Conservation (phyloP, 1,140 invertebrate genomes). For the Atta texana region DNA sequence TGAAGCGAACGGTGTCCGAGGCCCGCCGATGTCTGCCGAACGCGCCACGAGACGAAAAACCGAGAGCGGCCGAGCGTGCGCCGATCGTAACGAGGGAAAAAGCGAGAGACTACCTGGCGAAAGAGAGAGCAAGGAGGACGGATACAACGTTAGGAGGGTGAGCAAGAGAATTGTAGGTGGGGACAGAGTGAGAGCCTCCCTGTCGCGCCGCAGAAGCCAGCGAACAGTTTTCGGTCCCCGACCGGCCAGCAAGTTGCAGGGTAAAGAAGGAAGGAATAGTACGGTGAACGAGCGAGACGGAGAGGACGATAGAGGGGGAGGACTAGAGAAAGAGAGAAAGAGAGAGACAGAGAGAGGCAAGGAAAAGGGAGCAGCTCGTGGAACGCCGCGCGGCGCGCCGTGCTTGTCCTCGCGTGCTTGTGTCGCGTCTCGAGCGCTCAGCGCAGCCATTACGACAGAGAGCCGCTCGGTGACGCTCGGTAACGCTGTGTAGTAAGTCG, state of each 20-base stretch:
- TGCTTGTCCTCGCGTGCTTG: constrained; percentile 71
- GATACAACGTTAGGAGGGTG: constrained; percentile 13
- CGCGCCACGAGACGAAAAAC: background rate
- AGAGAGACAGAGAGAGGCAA: constrained; percentile 31
- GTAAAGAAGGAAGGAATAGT: constrained; percentile 15
- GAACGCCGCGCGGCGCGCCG: constrained; percentile 63
- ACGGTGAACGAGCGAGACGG: constrained; percentile 19
- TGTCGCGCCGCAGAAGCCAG: constrained; percentile 68
- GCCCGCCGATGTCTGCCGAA: constrained; percentile 43
- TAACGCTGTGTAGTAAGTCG: background rate
- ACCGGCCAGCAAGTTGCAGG: constrained; percentile 64
- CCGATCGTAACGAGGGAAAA: constrained; percentile 12
- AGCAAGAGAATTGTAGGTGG: constrained; percentile 60
- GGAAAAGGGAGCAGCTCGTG: constrained; percentile 68
- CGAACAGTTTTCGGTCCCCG: constrained; percentile 73
- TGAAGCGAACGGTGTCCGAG: constrained; percentile 48
- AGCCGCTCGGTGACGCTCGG: constrained; percentile 71
- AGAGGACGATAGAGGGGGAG: constrained; percentile 21
- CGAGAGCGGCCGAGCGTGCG: constrained; percentile 49
- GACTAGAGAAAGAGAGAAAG: too few relatives aligned
- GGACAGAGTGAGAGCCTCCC: constrained; percentile 69
- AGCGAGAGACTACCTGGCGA: background rate
- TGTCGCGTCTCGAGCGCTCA: constrained; percentile 67
- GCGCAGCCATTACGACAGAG: constrained; percentile 75
- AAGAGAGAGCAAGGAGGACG: background rate